These are phyloP conservation scores for Pipistrellus kuhlii DNA, from an alignment of 2,797 vertebrate species.

Conservation along the genomic window DNA sequence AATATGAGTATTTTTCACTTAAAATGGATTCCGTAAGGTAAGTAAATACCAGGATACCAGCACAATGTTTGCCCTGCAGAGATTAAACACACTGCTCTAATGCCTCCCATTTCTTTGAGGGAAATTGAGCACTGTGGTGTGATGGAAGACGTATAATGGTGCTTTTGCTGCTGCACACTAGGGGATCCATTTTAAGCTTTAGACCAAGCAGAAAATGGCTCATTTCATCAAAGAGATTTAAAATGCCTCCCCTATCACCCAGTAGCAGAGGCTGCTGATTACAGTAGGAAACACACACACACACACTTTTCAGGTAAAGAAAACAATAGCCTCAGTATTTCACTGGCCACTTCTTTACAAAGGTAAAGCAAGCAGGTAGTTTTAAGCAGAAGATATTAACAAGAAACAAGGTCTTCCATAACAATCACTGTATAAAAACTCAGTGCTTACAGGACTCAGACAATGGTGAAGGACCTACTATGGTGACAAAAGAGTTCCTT, in stretches of 20 bases:
- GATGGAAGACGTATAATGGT: not conserved
- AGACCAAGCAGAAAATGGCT: conserved; percentile 38
- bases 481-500: not conserved
- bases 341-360: not conserved
- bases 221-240: conserved; percentile 49
- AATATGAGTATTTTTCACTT: conserved; percentile 21
- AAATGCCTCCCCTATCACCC: not conserved
- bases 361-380: not conserved
- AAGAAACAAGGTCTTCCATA: not conserved
- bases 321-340: not conserved
- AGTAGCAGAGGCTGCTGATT: conserved; percentile 1
- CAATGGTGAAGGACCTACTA: not conserved
- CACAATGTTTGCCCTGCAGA: not conserved
- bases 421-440: not conserved
- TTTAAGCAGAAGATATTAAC: not conserved
- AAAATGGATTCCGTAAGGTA: not conserved
- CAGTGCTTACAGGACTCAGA: not conserved
- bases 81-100: not conserved
- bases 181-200: conserved; percentile 12
- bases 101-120: not conserved
- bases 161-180: not conserved
- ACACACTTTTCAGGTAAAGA: not conserved
- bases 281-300: not conserved
- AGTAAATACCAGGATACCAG: not conserved
- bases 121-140: not conserved